Evolutionary conservation across 2,888 invertebrate species (phyloP), one percentile per base, ranked within the genome.

Genomic region (Anarsia innoxiella): DNA sequence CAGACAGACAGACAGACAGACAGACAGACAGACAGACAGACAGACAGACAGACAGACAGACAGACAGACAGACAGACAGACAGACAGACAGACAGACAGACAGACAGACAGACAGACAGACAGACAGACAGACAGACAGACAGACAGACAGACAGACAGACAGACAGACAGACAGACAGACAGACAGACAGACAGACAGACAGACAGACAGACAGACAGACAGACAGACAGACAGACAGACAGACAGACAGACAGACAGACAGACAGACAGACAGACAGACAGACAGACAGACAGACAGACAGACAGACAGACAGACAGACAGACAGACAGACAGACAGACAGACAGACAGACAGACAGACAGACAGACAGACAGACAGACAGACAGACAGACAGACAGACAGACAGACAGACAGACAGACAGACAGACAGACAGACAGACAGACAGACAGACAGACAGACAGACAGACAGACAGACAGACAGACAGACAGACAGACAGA

Each of bases 1-100:
- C 25, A 25, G 25, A 25, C 25, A 25, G 25, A 25, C 25, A 25
- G 25, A 25, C 25, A 25, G 25, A 25, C 25, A 25, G 25, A 25
- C 25, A 25, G 25, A 25, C 25, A 25, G 25, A 25, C 25, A 25
- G 25, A 25, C 25, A 25, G 25, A 25, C 25, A 25, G 25, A 25
- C 25, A 25, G 25, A 25, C 25, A 25, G 25, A 25, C 25, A 25
- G 25, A 25, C 25, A 25, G 25, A 25, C 25, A 25, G 25, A 25
- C 25, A 25, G 25, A 25, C 25, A 25, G 25, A 25, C 25, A 25
- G 25, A 25, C 25, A 25, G 25, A 25, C 25, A 25, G 25, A 25
- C 25, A 25, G 25, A 25, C 25, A 25, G 25, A 25, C 25, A 25
- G 25, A 25, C 25, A 25, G 25, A 25, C 25, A 25, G 25, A 25